Evolutionary conservation across 2,888 invertebrate species (phyloP).

Genomic region (Dysmachus trigonus): DNA sequence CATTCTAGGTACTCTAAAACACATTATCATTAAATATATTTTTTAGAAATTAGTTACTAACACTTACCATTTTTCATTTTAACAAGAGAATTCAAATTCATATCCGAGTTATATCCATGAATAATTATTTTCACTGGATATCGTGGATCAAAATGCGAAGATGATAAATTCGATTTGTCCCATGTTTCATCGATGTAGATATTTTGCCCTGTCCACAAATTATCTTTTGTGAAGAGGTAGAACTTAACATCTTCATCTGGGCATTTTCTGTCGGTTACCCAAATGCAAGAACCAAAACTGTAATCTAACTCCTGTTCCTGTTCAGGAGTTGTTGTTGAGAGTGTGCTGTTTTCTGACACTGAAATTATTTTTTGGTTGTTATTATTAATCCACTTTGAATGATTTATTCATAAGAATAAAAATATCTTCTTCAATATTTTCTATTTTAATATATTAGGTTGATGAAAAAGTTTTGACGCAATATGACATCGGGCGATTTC

Average conservation of each 20-base stretch:
- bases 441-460: too few species aligned
- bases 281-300: constrained; percentile 63
- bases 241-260: constrained; percentile 69
- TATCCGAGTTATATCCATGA: constrained; percentile 75
- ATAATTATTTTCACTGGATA: constrained; percentile 72
- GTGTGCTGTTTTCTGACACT: not conserved
- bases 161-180: constrained; percentile 67
- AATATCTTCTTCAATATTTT: too few species aligned
- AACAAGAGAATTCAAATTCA: constrained; percentile 68
- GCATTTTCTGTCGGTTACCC: constrained; percentile 64
- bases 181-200: constrained; percentile 65
- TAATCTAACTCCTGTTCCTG: constrained; percentile 51
- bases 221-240: constrained; percentile 68
- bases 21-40: not conserved
- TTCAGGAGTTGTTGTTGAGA: not conserved
- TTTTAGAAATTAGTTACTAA: not conserved
- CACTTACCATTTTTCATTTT: constrained; percentile 68
- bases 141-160: constrained; percentile 66
- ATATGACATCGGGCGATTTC: too few species aligned
- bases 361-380: not conserved
- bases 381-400: not conserved
- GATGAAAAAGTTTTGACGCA: too few species aligned
- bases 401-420: too few species aligned
- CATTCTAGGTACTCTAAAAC: constrained; percentile 69
- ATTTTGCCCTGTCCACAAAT: constrained; percentile 65